Base-by-base conservation (phyloP, 23 tunicate species). In the Ciona savignyi region DNA sequence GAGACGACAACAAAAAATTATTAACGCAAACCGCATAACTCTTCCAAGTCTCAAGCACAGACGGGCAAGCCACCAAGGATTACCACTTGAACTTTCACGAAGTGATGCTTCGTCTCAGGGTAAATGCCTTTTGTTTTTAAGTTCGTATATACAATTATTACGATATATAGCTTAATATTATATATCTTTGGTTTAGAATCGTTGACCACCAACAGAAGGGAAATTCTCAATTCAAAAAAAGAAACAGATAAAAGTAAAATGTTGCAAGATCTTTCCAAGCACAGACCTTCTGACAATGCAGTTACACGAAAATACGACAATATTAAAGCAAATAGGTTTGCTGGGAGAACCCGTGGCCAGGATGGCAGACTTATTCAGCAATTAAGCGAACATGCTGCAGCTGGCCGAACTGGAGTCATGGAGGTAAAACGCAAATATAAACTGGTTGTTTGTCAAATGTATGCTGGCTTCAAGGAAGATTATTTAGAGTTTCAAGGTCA, bases 1-100 rank as follows among this genome's bases (percentile, higher is more conserved):
- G 63, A 77, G 81, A 30, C 63, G 76, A 3, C 62, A 71, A 35
- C 22, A 9, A 35, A 71, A 71, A 35, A 34, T 42, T 9, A 42
- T 42, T 15, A 42, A 42, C 56, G 56, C 56, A 6, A 42, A 42
- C 56, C 56, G 56, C 15, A 42, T 42, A 42, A 42, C 56, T 9
- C 56, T 42, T 6, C 56, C 56, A 9, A 9, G 9, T 9, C 56
- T 42, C 56, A 42, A 42, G 56, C 56, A 42, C 15, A 42, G 15
- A 15, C 56, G 56, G 15, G 56, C 56, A 15, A 42, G 56, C 56
- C 15, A 6, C 15, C 56, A 42, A 42, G 56, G 56, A 9, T 42
- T 42, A 42, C 11, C 56, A 42, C 15, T 42, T 15, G 56, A 42
- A 15, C 9, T 9, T 9, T 42, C 56, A 6, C 11, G 56, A 42